These are phyloP conservation scores for Hydropsyche betteni DNA, from an alignment of 2,888 invertebrate genomes.

Conservation along the genomic window DNA sequence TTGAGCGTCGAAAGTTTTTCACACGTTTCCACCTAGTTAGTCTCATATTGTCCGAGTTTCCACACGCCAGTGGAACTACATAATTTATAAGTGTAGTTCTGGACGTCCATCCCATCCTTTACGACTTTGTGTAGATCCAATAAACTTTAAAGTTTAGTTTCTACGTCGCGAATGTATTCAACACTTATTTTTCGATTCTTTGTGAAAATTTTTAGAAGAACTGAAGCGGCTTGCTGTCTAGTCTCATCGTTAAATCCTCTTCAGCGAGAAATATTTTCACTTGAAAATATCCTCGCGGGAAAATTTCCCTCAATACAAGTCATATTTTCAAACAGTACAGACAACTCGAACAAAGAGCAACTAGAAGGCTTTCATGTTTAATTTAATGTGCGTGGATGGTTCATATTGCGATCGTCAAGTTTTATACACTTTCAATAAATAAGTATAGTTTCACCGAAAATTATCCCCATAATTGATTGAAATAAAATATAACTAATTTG, in stretches of 20 bases:
- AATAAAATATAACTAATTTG: too few relatives aligned
- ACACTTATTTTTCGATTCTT: not conserved
- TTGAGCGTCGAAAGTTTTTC: slow-evolving; percentile 36
- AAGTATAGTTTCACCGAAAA: too few relatives aligned
- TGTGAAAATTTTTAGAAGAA: not conserved
- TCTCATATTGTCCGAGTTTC: slow-evolving; percentile 47
- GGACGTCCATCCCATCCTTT: not conserved
- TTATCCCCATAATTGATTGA: too few relatives aligned
- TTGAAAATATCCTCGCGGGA: not conserved
- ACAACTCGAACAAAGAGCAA: too few relatives aligned
- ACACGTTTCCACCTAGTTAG: slow-evolving; percentile 45
- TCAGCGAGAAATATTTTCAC: slow-evolving; percentile 20
- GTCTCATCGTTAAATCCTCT: slow-evolving; percentile 21
- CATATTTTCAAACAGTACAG: too few relatives aligned
- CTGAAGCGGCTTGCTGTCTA: not conserved
- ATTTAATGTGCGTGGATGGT: too few relatives aligned
- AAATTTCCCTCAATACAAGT: too few relatives aligned
- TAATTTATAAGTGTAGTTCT: slow-evolving; percentile 44
- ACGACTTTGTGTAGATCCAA: slow-evolving; percentile 17
- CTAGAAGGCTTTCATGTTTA: too few relatives aligned
- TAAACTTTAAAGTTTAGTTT: slow-evolving; percentile 38
- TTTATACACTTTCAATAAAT: too few relatives aligned
- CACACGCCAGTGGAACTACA: slow-evolving; percentile 34
- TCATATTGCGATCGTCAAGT: too few relatives aligned
- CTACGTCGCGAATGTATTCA: slow-evolving; percentile 22